Evolutionary conservation across 2,113 vertebrate genomes (phyloP).

Genomic region (Corythaixoides concolor): DNA sequence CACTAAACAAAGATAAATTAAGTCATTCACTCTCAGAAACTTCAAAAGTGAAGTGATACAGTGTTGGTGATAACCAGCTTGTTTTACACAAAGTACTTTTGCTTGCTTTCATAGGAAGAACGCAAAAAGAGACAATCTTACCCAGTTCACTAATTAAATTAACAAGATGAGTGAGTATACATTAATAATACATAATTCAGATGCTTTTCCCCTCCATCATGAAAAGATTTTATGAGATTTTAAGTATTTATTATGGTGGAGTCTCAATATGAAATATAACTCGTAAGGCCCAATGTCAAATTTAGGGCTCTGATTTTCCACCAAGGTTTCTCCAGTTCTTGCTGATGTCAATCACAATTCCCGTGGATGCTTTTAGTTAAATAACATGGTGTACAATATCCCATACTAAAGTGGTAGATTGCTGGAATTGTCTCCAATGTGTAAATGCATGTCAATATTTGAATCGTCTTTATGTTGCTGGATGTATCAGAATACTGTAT

Average conservation of each 20-base stretch:
- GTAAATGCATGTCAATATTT: not conserved
- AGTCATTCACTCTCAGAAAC: not conserved
- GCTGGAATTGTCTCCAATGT: conserved; percentile 8
- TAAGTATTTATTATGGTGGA: not conserved
- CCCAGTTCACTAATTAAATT: conserved; percentile 3
- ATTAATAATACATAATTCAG: conserved; percentile 13
- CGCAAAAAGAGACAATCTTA: not conserved
- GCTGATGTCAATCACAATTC: not conserved
- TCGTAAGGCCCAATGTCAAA: not conserved
- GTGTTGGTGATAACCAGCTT: not conserved
- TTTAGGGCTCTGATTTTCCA: not conserved
- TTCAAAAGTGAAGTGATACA: not conserved
- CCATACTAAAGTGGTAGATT: not conserved
- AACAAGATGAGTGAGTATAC: not conserved
- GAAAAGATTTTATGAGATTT: conserved; percentile 19
- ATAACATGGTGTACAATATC: not conserved
- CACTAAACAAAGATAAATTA: not conserved
- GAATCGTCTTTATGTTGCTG: conserved; percentile 10
- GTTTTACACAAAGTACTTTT: not conserved
- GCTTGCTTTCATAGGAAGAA: not conserved
- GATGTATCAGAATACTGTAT: not conserved
- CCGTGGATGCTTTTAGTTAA: not conserved
- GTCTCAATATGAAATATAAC: not conserved
- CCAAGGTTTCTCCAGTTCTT: not conserved
- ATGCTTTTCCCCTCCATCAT: not conserved